Percentiles rank a stretch among this genome's conserved stretches.
Conservation (phyloP, 2,113 vertebrate species). For the Serranochromis macrocephalus region DNA sequence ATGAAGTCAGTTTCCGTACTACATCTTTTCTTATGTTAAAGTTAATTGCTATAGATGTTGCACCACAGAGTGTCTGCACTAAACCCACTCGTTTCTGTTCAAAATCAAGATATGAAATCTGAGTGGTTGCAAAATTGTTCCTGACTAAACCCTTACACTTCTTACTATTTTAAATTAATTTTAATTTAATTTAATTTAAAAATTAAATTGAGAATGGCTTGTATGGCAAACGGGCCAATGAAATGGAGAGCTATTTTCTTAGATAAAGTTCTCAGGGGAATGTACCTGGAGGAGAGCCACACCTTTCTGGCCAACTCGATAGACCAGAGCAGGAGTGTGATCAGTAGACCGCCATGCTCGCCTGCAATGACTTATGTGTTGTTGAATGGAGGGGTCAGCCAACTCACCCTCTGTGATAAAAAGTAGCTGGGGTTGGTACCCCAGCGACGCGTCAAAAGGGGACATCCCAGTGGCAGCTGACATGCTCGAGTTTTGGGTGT, state of each 20-base stretch:
- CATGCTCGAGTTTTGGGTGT: neutral
- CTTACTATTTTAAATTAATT: neutral
- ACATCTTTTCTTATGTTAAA: neutral
- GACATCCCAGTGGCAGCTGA: neutral
- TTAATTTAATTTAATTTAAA: neutral
- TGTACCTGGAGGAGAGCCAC: no score
- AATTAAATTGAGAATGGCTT: neutral
- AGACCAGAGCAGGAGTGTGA: no score
- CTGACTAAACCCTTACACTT: neutral
- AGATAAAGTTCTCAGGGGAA: no score
- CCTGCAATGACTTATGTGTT: no score
- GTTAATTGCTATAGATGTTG: neutral
- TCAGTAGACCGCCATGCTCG: no score
- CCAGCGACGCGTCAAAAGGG: neutral
- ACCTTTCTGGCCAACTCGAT: no score
- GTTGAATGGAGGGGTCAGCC: no score
- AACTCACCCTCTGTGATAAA: no score
- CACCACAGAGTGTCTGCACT: neutral
- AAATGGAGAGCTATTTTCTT: neutral
- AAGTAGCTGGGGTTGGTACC: no score
- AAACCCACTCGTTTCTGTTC: neutral
- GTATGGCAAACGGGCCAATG: neutral
- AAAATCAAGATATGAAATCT: neutral
- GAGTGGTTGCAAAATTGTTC: neutral
- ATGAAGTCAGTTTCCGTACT: neutral